phyloP scores from a whole-genome alignment of 2,797 vertebrate genomes.

The Amazonetta brasiliensis region DNA sequence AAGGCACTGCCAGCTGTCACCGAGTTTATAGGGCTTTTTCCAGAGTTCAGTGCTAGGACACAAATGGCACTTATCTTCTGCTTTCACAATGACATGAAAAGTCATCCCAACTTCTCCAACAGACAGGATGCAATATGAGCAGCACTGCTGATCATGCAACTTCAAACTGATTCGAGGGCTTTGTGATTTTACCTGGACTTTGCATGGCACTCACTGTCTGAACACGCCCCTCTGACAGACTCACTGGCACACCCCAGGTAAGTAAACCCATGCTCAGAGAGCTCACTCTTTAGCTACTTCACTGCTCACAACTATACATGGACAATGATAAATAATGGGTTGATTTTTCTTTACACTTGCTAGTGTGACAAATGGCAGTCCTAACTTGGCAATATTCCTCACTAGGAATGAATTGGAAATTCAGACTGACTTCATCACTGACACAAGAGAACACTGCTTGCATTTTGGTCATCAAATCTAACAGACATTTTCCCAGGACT shows the following conservation, averaged over 20 bases:
- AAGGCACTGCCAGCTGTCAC: not conserved
- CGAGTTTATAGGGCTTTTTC: not conserved
- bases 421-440: not conserved
- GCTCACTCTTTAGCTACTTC: not conserved
- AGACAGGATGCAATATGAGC: not conserved
- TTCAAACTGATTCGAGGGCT: not conserved
- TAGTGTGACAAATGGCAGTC: not conserved
- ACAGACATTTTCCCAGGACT: not conserved
- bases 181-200: not conserved
- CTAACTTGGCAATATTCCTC: conserved; percentile 1
- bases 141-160: not conserved
- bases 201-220: not conserved
- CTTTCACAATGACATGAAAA: not conserved
- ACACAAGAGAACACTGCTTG: not conserved
- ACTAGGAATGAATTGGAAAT: conserved; percentile 22
- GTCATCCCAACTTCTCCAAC: not conserved
- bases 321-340: not conserved
- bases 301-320: not conserved
- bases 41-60: not conserved
- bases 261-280: not conserved
- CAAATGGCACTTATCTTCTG: not conserved
- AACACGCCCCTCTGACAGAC: not conserved
- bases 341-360: not conserved
- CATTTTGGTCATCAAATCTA: not conserved
- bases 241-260: not conserved